phyloP scores from a whole-genome alignment of 2,888 invertebrate species.

The Lydus trimaculatus region DNA sequence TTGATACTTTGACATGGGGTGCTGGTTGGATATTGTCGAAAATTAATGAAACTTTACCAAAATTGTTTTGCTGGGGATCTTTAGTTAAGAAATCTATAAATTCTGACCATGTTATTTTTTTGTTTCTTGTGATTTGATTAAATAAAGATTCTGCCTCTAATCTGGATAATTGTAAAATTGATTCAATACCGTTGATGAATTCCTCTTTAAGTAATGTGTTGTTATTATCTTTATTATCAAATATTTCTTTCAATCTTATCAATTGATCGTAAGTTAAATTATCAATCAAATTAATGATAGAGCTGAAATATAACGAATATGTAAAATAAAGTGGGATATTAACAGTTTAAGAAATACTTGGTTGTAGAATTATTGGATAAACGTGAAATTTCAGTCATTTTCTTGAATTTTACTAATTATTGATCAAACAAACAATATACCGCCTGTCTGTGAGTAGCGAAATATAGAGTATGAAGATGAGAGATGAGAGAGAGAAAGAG shows the following conservation, averaged over 20 bases:
- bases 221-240: conserved; percentile 36
- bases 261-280: conserved; percentile 42
- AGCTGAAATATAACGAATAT: neutral
- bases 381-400: neutral
- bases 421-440: neutral
- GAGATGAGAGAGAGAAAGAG: too few relatives aligned
- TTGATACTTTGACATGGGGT: conserved; percentile 49
- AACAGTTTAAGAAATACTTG: neutral
- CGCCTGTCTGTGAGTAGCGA: neutral
- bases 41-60: conserved; percentile 32
- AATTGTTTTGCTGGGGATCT: conserved; percentile 39
- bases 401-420: neutral
- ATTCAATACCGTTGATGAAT: conserved; percentile 54
- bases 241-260: conserved; percentile 40
- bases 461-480: too few relatives aligned
- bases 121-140: conserved; percentile 49
- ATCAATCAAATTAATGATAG: neutral
- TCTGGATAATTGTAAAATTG: conserved; percentile 51
- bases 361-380: too few relatives aligned
- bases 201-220: conserved; percentile 48
- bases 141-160: conserved; percentile 52
- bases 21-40: conserved; percentile 45
- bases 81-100: conserved; percentile 56
- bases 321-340: too few relatives aligned
- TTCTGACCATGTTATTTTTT: conserved; percentile 54